Base-by-base conservation (phyloP, 2,113 vertebrate genomes). In the Chaetodon trifascialis region DNA sequence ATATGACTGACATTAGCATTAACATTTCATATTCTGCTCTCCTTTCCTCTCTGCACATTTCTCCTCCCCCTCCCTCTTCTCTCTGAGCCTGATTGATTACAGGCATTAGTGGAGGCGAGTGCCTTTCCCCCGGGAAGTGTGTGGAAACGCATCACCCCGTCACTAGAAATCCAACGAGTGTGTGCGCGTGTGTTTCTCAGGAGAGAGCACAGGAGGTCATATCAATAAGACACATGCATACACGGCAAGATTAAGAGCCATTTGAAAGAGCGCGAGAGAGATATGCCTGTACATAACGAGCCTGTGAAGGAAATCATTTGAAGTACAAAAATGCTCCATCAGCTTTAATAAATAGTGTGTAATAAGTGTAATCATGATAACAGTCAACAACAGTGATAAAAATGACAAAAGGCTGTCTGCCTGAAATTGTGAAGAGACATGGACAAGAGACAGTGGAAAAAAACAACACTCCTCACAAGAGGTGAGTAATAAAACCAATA, bases 11-110 rank as follows among this genome's bases (percentile, higher is more conserved):
- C 76, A 54, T 70, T 46, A 77, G 38, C 73, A 80, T 76, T 73
- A 55, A 81, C 36, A 52, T 82, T 80, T 83, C 66, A 81, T 54
- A 73, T 79, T 85, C 82, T 19, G 56, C 71, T 83, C 30, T 55
- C 17, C 11, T 21, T 56, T 85, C 64, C 59, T 76, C 47, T 66
- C 54, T 62, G 23, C 30, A 73, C 58, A 52, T 75, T 17, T 58
- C 47, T 79, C 76, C 76, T 59, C 56, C 67, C 54, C 47, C 67
- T 69, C 30, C 21, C 56, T 69, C 68, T 64, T 65, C 65, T 79
- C 52, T 11, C 84, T 77, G 70, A 86, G 87, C 70, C 86, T 90
- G 93, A 94, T 86, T 88, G 92, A 94, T 92, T 85, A 82, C 77
- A 84, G 76, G 66, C 80, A 90, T 92, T 88, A 92, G 86, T 82